Evolutionary conservation across 2,888 invertebrate genomes (phyloP), one percentile per base, ranked within the genome.

Genomic region (Drosophila pseudotalamancana): DNA sequence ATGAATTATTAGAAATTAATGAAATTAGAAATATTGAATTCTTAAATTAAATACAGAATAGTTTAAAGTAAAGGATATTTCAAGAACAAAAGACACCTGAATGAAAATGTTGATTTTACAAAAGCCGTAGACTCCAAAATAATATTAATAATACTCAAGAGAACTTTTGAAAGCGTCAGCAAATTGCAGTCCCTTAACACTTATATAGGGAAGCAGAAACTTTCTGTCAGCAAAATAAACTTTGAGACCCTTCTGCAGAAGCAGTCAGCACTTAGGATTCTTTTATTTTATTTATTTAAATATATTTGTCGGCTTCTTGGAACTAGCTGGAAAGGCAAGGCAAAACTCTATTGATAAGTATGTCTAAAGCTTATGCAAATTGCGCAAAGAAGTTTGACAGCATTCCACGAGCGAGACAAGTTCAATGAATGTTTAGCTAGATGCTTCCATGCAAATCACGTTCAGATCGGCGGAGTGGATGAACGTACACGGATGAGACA

Each of bases 381-480:
- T 42, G 49, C n/a, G 8, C 9, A 39, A 40, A 16, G 31, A 32
- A 39, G 34, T 45, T 66, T 55, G 72, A 40, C 67, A 48, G 67
- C 11, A 50, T 67, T 29, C 18, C 48, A 51, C 39, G 11, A 27
- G 49, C 19, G 19, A 5, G 40, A 18, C 2, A 35, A 32, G 40
- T 72, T 45, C 39, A 27, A 50, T 37, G 42, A 57, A 31, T 57
- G 37, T 32, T 54, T 53, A 43, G 32, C 34, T 29, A 6, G 18
- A 23, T 37, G 21, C 46, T 39, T 37, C 42, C 42, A 73, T 63
- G 72, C 73, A 72, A 72, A 72, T 72, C 72, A 73, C 57, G 73
- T 59, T 25, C 29, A 27, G 29, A 51, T 29, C 19, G 23, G 16
- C 11, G 11, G 35, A 32, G 46, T 11, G 16, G 25, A n/a, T n/a